Evolutionary conservation across 2,888 invertebrate species (phyloP), one percentile per base, ranked within the genome.

Genomic region (Drosophila eohydei): DNA sequence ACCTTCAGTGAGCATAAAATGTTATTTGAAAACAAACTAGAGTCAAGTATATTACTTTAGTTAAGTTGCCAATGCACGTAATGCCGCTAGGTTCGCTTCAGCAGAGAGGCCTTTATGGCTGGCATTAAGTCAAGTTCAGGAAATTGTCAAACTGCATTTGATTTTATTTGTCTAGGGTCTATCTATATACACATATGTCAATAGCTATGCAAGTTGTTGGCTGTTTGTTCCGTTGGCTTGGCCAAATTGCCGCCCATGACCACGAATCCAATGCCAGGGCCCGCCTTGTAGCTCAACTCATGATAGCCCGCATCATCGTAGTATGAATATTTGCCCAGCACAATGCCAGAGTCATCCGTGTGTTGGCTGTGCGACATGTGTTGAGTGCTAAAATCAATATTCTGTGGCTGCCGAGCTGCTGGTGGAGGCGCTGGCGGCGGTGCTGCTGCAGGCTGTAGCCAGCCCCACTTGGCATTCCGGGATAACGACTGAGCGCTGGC

Each of bases 221-320:
- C 11, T 32, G 16, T 16, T 40, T 68, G 61, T 41, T 62, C 58
- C 50, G 68, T 78, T 52, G 80, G 71, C 68, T 79, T 80, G 11
- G 91, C 85, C 74, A 93, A 88, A 76, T 90, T 92, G 44, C 93
- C 93, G 51, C 92, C 92, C 71, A 92, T 91, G 46, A 92, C 88
- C 44, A 91, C 83, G 80, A 96, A 96, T 0, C 96, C 96, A 0
- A 95, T 96, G 80, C 95, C 95, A 63, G 95, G 94, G 0, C 95
- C 96, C n/a, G 96, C 96, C 71, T 95, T 94, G 91, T 95, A 96
- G 63, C 95, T 94, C 0, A 96, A 95, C 81, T 95, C 95, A 88
- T 96, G 95, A n/a, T 95, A 93, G 0, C 96, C 96, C 3, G 95
- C 94, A 80, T 95, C 96, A 85, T 96, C 96, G 28, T 95, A 93